Base-by-base conservation (phyloP, 2,797 vertebrate species). In the Diplodus sargus region DNA sequence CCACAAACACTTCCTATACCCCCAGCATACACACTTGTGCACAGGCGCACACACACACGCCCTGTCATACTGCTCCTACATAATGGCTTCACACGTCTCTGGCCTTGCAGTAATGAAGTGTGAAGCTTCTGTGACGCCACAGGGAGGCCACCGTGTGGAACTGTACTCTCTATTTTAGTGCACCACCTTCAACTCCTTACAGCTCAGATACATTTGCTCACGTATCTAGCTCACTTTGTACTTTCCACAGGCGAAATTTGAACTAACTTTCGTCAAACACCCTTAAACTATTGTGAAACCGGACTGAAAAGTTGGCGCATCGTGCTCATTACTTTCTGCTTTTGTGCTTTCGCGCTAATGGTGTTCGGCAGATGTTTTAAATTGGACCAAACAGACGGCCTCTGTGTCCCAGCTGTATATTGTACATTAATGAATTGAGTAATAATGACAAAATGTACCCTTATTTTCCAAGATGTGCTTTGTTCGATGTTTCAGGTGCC, bases 101-200 rank as follows among this genome's bases (percentile, higher is more conserved):
- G 87, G 89, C 86, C 83, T 88, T 76, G 84, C 90, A 81, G 85
- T 93, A 92, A 93, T 93, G 89, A 93, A 91, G 91, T 90, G 89
- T 91, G 89, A 93, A 89, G 89, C 85, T 79, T 83, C 81, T 87
- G 84, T 80, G 78, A 88, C 71, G 74, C 88, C 87, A 85, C 85
- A 53, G 84, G 87, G 88, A 91, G 70, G 74, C 76, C 72, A 78
- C 76, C 57, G 34, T 23, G 87, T 76, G 70, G 82, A 88, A 87
- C 78, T 86, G 68, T 81, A 89, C 84, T 87, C 83, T 79, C 72
- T 85, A 81, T 90, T 86, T 91, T 81, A 63, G 70, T 82, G 56
- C 76, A 76, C 82, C 86, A 74, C 84, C 83, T 85, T 84, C 49
- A 20, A 48, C 73, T 77, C 76, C 79, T 84, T 68, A 49, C 75